Conservation (phyloP, 2,797 vertebrate genomes). For the Poecilia velifera region DNA sequence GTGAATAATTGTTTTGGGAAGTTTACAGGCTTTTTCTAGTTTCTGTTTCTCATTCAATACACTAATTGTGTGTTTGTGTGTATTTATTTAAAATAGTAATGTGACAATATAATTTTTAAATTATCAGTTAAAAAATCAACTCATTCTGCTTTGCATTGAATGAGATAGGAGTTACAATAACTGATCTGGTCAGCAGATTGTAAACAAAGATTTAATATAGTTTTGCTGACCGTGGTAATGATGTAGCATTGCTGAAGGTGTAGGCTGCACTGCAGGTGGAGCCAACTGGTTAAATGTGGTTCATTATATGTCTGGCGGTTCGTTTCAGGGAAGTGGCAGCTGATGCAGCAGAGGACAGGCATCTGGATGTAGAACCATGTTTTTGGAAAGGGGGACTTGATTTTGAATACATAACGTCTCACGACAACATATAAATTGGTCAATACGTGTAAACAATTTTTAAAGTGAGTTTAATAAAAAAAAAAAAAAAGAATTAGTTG, state of each 20-base stretch:
- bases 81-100: no score
- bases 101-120: background rate
- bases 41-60: no score
- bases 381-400: background rate
- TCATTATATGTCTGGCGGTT: no score
- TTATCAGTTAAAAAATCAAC: background rate
- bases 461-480: background rate
- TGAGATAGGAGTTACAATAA: background rate
- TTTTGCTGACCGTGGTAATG: background rate
- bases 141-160: background rate
- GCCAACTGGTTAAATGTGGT: background rate
- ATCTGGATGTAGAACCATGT: background rate
- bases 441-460: background rate
- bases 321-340: background rate
- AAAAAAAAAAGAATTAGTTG: background rate
- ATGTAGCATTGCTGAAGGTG: background rate
- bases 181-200: background rate
- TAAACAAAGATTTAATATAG: background rate
- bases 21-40: no score
- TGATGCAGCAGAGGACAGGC: background rate
- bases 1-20: no score
- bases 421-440: background rate
- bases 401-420: background rate
- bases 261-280: background rate
- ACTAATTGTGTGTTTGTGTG: no score